These are phyloP conservation scores for Peromyscus californicus DNA, from an alignment of 2,113 vertebrate species.

Conservation along the genomic window DNA sequence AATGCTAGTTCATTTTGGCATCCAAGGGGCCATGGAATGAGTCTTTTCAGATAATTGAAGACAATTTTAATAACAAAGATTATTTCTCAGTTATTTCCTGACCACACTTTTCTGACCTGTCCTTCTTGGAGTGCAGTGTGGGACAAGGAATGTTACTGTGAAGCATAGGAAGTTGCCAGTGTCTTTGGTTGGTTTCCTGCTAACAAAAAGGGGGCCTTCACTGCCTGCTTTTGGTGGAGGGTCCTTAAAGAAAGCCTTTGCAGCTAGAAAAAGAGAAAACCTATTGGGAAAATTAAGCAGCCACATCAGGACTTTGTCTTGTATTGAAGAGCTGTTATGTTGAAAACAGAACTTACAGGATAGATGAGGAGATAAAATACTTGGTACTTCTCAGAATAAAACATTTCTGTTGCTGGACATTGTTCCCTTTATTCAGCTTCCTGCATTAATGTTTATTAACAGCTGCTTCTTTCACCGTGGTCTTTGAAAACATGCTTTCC, in stretches of 20 bases:
- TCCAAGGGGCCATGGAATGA: not conserved
- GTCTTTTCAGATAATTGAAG: not conserved
- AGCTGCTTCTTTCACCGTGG: too few species aligned
- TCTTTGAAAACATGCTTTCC: not conserved
- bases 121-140: not conserved
- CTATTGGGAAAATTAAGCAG: not conserved
- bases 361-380: not conserved
- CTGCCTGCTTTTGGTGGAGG: not conserved
- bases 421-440: not conserved
- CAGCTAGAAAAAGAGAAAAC: constrained; percentile 24
- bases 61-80: not conserved
- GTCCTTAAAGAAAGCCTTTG: not conserved
- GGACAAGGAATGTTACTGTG: not conserved
- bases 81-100: not conserved
- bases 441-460: not conserved
- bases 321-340: constrained; percentile 24
- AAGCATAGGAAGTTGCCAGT: not conserved
- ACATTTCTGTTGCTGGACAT: not conserved
- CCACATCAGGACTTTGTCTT: not conserved
- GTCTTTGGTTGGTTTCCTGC: not conserved
- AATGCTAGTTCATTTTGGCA: not conserved
- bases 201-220: not conserved
- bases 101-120: not conserved
- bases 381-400: not conserved
- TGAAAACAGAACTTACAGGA: not conserved